Evolutionary conservation across 1,140 invertebrate species (phyloP), one percentile per base, ranked within the genome.

Genomic region (Scaptomyza graminum): DNA sequence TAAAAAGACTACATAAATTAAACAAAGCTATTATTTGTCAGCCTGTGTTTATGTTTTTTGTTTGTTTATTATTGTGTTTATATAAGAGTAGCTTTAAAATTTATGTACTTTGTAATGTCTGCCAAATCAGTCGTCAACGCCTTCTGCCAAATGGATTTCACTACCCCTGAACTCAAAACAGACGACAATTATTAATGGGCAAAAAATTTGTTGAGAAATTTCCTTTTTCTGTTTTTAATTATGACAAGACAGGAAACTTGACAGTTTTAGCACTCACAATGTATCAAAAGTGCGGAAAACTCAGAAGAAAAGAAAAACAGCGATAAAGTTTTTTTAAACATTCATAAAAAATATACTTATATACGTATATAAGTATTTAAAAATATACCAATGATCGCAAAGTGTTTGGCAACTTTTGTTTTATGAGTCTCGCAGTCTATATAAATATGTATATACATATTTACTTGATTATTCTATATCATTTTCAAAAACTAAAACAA

Each of bases 401-500:
- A 78, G 77, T 85, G 81, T 85, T 85, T 84, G 74, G 81, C 81
- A 87, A 77, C 69, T 71, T 87, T 74, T 85, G n/a, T n/a, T 9
- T 87, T 84, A 85, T 74, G 79, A 41, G 11, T 41, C 37, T 41
- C 37, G 34, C 34, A 11, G 34, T 6, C 5, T 25, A n/a, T n/a
- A n/a, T n/a, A n/a, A n/a, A n/a, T 25, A 25, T 25, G 2, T 11
- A 39, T 39, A 39, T 39, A 22, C 18, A 39, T 39, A n/a, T 39
- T 12, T 39, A 39, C 12, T 39, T 54, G 28, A 39, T 25, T 47
- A 22, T 47, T 28, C 59, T 44, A 61, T 49, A 39, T n/a, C 37
- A 39, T 41, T 41, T 41, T 12, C 37, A 13, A 44, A 60, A 67
- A 60, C 41, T 67, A 54, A 77, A 72, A 76, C 49, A 78, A 55